These are phyloP conservation scores for Villa cingulata DNA, from an alignment of 2,888 invertebrate species.

Conservation along the genomic window DNA sequence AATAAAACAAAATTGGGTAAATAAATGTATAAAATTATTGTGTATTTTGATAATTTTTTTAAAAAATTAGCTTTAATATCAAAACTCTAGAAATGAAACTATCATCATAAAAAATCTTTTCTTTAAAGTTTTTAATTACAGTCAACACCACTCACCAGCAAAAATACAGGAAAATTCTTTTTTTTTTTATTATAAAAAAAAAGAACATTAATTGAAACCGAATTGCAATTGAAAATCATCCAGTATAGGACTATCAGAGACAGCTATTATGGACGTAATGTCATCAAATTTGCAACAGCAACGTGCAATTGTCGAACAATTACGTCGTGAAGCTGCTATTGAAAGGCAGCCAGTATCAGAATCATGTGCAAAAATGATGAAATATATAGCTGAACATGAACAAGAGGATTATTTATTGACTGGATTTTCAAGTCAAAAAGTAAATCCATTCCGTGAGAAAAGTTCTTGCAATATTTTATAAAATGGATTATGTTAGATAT, in stretches of 20 bases:
- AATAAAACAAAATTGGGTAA: too few relatives aligned
- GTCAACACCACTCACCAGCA: too few relatives aligned
- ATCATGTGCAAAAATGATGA: conserved; percentile 88
- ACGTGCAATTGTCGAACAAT: conserved; percentile 78
- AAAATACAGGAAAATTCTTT: too few relatives aligned
- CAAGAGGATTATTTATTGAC: conserved; percentile 88
- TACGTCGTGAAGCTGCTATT: conserved; percentile 81
- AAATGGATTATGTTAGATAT: too few relatives aligned
- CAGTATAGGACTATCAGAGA: conserved; percentile 80
- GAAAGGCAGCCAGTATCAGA: conserved; percentile 77
- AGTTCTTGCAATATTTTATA: conserved; percentile 77
- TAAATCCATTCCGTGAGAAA: conserved; percentile 93
- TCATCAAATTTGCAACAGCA: conserved; percentile 91
- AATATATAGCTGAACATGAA: conserved; percentile 80
- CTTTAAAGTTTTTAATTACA: too few relatives aligned
- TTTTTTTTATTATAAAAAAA: too few relatives aligned
- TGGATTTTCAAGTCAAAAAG: conserved; percentile 89
- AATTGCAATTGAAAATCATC: conserved; percentile 20
- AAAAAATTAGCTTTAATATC: too few relatives aligned
- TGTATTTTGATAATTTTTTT: too few relatives aligned
- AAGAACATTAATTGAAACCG: too few relatives aligned
- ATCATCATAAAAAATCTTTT: too few relatives aligned
- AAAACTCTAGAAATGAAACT: too few relatives aligned
- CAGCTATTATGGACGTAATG: conserved; percentile 88
- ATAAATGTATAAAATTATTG: too few relatives aligned